Evolutionary conservation across 2,888 invertebrate genomes (phyloP).

Genomic region (Idaea aversata): DNA sequence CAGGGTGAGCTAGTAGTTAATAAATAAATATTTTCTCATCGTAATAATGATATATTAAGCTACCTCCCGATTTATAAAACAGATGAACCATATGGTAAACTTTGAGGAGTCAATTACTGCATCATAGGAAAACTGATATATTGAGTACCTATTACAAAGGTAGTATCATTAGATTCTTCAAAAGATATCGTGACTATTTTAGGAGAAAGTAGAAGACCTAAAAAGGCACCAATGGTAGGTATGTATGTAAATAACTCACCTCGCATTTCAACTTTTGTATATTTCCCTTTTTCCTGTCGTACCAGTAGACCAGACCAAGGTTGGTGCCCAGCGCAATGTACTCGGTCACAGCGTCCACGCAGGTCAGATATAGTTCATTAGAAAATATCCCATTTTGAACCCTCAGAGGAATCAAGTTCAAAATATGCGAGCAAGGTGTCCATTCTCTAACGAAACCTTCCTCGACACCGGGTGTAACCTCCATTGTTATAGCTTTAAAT

Average conservation of each 20-base stretch:
- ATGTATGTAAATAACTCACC: slow-evolving; percentile 75
- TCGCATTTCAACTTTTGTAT: slow-evolving; percentile 90
- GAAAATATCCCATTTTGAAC: slow-evolving; percentile 88
- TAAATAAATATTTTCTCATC: too few species aligned
- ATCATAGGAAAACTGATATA: not conserved
- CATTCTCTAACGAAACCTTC: slow-evolving; percentile 86
- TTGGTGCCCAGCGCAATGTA: slow-evolving; percentile 93
- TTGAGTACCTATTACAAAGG: not conserved
- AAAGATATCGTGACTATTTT: not conserved
- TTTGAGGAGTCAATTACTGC: not conserved
- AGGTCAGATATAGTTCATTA: slow-evolving; percentile 87
- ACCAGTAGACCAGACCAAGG: slow-evolving; percentile 93
- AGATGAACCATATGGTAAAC: too few species aligned
- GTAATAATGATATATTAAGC: too few species aligned
- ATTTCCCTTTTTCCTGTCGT: slow-evolving; percentile 87
- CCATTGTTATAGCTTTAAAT: slow-evolving; percentile 45
- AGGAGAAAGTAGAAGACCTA: not conserved
- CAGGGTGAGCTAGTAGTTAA: too few species aligned
- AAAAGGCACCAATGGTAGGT: not conserved
- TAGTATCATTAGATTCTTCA: not conserved
- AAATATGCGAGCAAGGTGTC: slow-evolving; percentile 87
- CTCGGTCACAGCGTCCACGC: slow-evolving; percentile 89
- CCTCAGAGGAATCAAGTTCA: slow-evolving; percentile 87
- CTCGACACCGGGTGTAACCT: slow-evolving; percentile 67
- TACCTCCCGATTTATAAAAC: too few species aligned